Evolutionary conservation across 1,140 invertebrate species (phyloP), one percentile per base, ranked within the genome.

Genomic region (Ericerus pela): DNA sequence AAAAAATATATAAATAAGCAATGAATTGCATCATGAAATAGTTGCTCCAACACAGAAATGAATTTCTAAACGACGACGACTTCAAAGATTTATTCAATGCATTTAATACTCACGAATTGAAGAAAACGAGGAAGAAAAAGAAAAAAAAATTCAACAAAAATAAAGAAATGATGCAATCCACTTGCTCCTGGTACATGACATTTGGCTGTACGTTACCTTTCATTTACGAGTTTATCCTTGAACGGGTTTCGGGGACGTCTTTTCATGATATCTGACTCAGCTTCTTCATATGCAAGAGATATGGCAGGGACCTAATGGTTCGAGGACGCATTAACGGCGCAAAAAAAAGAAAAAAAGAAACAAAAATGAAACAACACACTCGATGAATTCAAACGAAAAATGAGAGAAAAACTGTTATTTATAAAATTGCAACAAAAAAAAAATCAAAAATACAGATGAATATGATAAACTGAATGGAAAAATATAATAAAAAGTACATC

Each of bases 241-340:
- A 82, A 79, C 54, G 95, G 92, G 76, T 97, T 88, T 72, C 96
- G 82, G 63, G 96, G 95, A 64, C 82, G 82, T 64, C 94, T 82
- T 80, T 98, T 98, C 96, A 99, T 99, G 72, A 99, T 98, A 75
- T 99, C 96, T 63, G 88, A 88, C 73, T 99, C 96, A 54, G 94
- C 87, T 72, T 85, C 79, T 79, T 99, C 96, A 75, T 99, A 99
- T 64, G 95, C 95, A 68, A 99, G 79, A 57, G 94, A 96, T 73
- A 99, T 96, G 65, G 95, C 95, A 66, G 95, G 96, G 64, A 96
- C 81, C 88, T 92, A 76, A 67, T 59, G 33, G 31, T 30, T 55
- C n/a, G 29, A 20, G 26, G 27, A 43, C 20, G 26, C 20, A 26
- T n/a, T 10, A 20, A 54, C 26, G 53, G 30, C 26, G 37, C 33